Conservation (phyloP, 2,888 invertebrate genomes). For the Dryobota labecula region DNA sequence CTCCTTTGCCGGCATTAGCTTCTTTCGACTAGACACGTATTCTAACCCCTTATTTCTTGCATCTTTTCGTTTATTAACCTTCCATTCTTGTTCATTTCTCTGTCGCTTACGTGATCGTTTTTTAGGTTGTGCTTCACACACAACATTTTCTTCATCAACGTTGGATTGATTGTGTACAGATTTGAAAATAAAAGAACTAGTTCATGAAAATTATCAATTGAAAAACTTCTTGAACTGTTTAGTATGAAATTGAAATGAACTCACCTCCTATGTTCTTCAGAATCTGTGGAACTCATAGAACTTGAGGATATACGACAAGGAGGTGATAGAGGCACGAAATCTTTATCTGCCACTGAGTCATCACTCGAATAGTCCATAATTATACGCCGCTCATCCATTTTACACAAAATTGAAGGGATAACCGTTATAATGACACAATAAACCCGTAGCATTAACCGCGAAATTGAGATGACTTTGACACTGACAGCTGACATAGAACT, state of each 20-base stretch:
- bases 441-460: constrained; percentile 23
- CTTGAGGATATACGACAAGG: constrained; percentile 14
- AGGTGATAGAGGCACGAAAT: constrained; percentile 10
- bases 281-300: constrained; percentile 11
- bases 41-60: constrained; percentile 8
- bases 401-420: constrained; percentile 24
- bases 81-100: constrained; percentile 9
- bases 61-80: constrained; percentile 8
- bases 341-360: constrained; percentile 14
- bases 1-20: too few relatives aligned
- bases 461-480: constrained; percentile 29
- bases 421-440: constrained; percentile 20
- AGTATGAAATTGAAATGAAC: constrained; percentile 7
- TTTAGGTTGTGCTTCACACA: constrained; percentile 11
- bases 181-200: neutral
- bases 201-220: constrained; percentile 1
- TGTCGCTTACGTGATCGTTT: neutral
- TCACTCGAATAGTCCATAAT: constrained; percentile 15
- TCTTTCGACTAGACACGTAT: neutral
- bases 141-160: constrained; percentile 2
- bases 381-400: constrained; percentile 21
- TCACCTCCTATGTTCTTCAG: constrained; percentile 13
- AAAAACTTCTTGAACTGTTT: constrained; percentile 1
- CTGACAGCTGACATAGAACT: constrained; percentile 21
- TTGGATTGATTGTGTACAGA: neutral